A percentile compares a stretch with the other conserved stretches of the same genome.
These are phyloP conservation scores for Drosophila macrothrix DNA, from an alignment of 2,888 invertebrate species.

Conservation along the genomic window DNA sequence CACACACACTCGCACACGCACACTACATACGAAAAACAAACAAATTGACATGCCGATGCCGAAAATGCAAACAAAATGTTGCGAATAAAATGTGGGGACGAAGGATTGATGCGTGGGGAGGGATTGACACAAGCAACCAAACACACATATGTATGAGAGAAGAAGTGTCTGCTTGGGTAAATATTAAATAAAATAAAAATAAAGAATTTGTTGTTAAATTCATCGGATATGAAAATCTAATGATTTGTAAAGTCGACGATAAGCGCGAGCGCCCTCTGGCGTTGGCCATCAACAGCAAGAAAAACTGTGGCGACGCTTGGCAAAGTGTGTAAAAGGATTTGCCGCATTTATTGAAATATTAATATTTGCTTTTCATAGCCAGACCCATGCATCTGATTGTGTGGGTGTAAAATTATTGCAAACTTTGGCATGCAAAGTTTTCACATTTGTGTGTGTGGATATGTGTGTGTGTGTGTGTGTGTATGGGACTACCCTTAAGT, in stretches of 20 bases:
- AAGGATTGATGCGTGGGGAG: neutral
- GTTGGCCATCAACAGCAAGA: constrained; percentile 23
- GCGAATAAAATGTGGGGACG: neutral
- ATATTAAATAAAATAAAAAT: constrained; percentile 59
- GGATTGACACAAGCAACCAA: neutral
- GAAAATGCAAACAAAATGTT: constrained; percentile 64
- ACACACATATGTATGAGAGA: neutral
- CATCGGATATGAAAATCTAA: constrained; percentile 83
- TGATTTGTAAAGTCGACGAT: constrained; percentile 83
- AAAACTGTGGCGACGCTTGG: constrained; percentile 32
- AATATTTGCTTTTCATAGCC: constrained; percentile 68
- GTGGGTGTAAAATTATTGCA: constrained; percentile 56
- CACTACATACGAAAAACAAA: constrained; percentile 66
- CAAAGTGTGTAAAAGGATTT: constrained; percentile 69
- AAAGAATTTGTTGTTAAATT: constrained; percentile 70
- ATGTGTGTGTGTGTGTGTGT: neutral
- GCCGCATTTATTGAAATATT: constrained; percentile 77
- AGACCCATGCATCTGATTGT: constrained; percentile 42
- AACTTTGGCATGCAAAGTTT: constrained; percentile 57
- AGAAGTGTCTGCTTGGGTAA: constrained; percentile 50
- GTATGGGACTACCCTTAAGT: constrained; percentile 40
- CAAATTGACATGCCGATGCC: constrained; percentile 75
- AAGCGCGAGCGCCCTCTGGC: constrained; percentile 70
- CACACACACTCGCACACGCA: neutral
- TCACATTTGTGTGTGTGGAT: constrained; percentile 3